Evolutionary conservation across 2,113 vertebrate species (phyloP).

Genomic region (Collichthys lucidus): DNA sequence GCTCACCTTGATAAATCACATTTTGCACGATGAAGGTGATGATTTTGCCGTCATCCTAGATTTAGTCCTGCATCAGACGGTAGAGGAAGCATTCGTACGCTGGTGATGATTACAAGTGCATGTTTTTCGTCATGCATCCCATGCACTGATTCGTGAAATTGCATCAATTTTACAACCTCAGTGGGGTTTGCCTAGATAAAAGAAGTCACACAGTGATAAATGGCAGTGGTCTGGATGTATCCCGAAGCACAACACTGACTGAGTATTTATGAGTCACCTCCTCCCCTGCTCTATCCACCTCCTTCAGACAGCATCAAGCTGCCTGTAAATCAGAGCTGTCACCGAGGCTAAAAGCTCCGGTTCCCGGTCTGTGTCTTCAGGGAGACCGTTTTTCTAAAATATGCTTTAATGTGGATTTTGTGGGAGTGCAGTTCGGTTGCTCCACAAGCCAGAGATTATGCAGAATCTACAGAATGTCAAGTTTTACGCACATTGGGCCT

Average conservation of each 20-base stretch:
- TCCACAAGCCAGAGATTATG: conserved; percentile 17
- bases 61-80: conserved; percentile 26
- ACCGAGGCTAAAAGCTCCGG: conserved; percentile 40
- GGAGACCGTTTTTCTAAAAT: conserved; percentile 42
- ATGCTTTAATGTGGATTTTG: conserved; percentile 26
- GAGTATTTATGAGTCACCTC: conserved; percentile 72
- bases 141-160: conserved; percentile 33
- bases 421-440: conserved; percentile 19
- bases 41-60: conserved; percentile 5
- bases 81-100: not conserved
- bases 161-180: conserved; percentile 56
- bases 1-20: conserved; percentile 21
- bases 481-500: conserved; percentile 19
- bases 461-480: conserved; percentile 26
- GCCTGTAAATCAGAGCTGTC: conserved; percentile 72
- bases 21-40: conserved; percentile 19
- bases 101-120: conserved; percentile 51
- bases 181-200: conserved; percentile 50
- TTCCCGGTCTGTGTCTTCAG: conserved; percentile 43
- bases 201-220: conserved; percentile 64
- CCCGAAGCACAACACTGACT: conserved; percentile 57
- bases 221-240: conserved; percentile 39
- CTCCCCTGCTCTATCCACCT: conserved; percentile 48
- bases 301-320: conserved; percentile 48
- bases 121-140: conserved; percentile 28